Conservation (phyloP, 2,113 vertebrate genomes). For the Octodon degus region DNA sequence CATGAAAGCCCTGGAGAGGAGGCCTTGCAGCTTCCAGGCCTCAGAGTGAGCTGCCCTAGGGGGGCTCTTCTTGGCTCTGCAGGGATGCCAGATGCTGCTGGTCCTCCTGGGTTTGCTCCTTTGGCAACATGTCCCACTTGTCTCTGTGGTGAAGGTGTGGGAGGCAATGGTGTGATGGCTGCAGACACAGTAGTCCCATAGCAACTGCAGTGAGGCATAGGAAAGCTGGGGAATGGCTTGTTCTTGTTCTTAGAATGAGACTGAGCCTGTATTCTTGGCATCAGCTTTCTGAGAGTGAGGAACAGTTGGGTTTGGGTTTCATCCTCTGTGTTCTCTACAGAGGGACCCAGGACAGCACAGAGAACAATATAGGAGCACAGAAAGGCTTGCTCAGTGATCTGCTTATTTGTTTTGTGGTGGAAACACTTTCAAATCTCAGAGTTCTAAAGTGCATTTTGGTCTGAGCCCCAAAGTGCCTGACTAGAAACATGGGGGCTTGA, state of each 20-base stretch:
- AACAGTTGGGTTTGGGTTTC: neutral
- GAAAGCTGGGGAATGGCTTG: neutral
- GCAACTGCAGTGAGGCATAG: accelerated
- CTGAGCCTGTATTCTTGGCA: accelerated
- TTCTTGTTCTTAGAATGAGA: neutral
- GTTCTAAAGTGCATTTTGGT: slow-evolving; percentile 43
- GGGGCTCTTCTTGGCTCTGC: neutral
- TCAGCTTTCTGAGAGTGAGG: neutral
- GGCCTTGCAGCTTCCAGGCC: neutral
- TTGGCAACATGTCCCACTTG: neutral
- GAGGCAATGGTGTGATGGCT: neutral
- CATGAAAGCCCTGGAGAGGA: neutral
- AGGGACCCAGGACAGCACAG: neutral
- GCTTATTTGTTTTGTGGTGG: neutral
- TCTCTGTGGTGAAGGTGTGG: neutral
- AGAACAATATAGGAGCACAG: neutral
- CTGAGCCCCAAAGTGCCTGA: neutral
- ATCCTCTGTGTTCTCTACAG: neutral
- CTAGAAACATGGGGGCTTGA: slow-evolving; percentile 2
- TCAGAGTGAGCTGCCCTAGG: too few species aligned
- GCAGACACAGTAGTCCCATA: accelerated
- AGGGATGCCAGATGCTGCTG: neutral
- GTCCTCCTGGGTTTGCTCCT: neutral
- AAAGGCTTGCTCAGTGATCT: neutral
- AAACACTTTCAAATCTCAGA: slow-evolving; percentile 44